phyloP scores from a whole-genome alignment of 2,113 vertebrate genomes.

The Fulmarus glacialis region DNA sequence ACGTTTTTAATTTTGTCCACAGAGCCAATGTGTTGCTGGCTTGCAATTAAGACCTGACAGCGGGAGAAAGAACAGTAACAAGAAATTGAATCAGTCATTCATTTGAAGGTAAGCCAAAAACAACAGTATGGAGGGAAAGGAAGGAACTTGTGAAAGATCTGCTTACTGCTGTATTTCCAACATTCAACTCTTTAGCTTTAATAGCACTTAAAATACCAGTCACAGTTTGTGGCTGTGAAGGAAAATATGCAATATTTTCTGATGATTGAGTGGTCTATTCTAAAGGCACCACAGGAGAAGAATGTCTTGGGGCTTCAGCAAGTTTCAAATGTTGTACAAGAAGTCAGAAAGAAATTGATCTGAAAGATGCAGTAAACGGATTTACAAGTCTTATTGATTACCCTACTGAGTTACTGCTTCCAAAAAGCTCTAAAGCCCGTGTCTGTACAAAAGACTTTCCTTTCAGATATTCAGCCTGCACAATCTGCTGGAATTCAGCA shows the following conservation, averaged over 20 bases:
- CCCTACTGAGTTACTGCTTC: background rate
- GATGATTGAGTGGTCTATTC: slow-evolving; percentile 4
- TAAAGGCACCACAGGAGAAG: background rate
- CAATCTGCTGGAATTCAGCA: background rate
- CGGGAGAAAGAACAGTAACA: background rate
- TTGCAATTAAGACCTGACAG: background rate
- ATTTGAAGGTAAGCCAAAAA: background rate
- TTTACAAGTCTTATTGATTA: slow-evolving; percentile 15
- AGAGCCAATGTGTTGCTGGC: background rate
- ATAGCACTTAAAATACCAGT: background rate
- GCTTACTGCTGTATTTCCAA: background rate
- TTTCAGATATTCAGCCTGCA: background rate
- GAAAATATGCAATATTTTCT: background rate
- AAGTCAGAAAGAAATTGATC: slow-evolving; percentile 18
- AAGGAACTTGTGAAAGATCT: background rate
- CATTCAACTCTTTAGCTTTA: background rate
- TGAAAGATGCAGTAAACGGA: slow-evolving; percentile 24
- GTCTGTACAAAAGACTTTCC: background rate
- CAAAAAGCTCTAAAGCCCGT: background rate
- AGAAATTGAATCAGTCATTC: background rate
- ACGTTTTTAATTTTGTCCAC: background rate
- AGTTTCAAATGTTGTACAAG: background rate
- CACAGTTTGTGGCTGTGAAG: background rate
- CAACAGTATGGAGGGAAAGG: background rate
- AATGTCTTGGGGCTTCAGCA: background rate